Evolutionary conservation across 2,888 invertebrate genomes (phyloP).

Genomic region (Cybosia mesomella): DNA sequence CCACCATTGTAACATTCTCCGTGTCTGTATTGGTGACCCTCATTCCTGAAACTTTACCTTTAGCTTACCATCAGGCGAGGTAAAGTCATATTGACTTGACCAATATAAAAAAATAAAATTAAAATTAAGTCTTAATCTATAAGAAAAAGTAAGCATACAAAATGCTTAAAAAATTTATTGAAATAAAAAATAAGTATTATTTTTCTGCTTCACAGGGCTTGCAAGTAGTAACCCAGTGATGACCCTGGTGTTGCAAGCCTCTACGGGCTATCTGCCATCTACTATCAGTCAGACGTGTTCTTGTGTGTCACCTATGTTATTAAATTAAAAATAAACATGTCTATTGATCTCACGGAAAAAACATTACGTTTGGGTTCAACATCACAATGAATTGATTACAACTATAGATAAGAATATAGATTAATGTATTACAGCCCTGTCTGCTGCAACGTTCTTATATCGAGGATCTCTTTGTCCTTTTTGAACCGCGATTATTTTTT

Average conservation of each 20-base stretch:
- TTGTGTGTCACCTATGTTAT: neutral
- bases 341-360: neutral
- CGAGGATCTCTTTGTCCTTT: neutral
- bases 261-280: neutral
- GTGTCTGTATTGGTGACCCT: too few relatives aligned
- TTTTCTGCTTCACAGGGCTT: neutral
- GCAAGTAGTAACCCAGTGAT: neutral
- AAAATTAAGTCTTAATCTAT: too few relatives aligned
- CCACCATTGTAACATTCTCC: too few relatives aligned
- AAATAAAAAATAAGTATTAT: too few relatives aligned
- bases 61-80: too few relatives aligned
- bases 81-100: too few relatives aligned
- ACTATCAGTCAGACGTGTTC: neutral
- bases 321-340: slow-evolving; percentile 33
- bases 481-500: neutral
- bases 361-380: slow-evolving; percentile 3
- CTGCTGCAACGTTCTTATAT: neutral
- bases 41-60: too few relatives aligned
- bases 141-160: too few relatives aligned
- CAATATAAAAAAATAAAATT: too few relatives aligned
- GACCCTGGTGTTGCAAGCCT: neutral
- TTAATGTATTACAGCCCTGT: slow-evolving; percentile 19
- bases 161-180: too few relatives aligned
- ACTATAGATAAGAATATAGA: slow-evolving; percentile 7
- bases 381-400: slow-evolving; percentile 5